Evolutionary conservation across 2,797 vertebrate species (phyloP).

Genomic region (Kryptolebias ocellatus): DNA sequence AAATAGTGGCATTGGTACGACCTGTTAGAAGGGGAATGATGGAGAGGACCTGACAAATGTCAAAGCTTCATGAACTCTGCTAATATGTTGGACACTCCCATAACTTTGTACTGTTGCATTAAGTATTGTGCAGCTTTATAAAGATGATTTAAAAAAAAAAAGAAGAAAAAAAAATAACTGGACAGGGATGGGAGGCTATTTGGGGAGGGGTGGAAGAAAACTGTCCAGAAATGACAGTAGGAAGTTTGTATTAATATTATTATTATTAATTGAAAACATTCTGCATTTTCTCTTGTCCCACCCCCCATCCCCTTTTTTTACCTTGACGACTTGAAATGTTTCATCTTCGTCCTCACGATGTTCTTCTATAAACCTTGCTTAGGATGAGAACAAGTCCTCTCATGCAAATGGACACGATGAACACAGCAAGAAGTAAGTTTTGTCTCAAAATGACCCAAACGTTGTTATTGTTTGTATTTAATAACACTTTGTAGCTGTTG

Average conservation of each 20-base stretch:
- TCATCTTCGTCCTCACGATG: constrained; percentile 98
- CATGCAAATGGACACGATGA: constrained; percentile 98
- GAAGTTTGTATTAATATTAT: constrained; percentile 69
- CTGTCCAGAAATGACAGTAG: constrained; percentile 73
- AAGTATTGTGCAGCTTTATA: constrained; percentile 69
- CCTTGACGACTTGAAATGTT: constrained; percentile 98
- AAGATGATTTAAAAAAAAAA: too few relatives aligned
- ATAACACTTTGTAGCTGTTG: background rate
- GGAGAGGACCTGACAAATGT: constrained; percentile 79
- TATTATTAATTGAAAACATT: constrained; percentile 82
- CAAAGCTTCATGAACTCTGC: constrained; percentile 74
- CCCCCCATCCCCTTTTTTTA: constrained; percentile 78
- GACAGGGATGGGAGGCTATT: constrained; percentile 68
- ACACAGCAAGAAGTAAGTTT: constrained; percentile 95
- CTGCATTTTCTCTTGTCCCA: constrained; percentile 89
- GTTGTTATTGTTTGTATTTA: background rate
- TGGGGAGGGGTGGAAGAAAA: constrained; percentile 74
- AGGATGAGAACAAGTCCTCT: constrained; percentile 99
- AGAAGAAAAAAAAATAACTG: constrained; percentile 10
- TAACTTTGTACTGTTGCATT: constrained; percentile 73
- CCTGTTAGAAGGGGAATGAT: constrained; percentile 82
- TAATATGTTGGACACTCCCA: constrained; percentile 74
- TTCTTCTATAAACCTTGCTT: constrained; percentile 99
- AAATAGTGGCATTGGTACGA: constrained; percentile 93
- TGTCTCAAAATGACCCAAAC: background rate